phyloP scores from a whole-genome alignment of 2,888 invertebrate species.

The Spisula solida region DNA sequence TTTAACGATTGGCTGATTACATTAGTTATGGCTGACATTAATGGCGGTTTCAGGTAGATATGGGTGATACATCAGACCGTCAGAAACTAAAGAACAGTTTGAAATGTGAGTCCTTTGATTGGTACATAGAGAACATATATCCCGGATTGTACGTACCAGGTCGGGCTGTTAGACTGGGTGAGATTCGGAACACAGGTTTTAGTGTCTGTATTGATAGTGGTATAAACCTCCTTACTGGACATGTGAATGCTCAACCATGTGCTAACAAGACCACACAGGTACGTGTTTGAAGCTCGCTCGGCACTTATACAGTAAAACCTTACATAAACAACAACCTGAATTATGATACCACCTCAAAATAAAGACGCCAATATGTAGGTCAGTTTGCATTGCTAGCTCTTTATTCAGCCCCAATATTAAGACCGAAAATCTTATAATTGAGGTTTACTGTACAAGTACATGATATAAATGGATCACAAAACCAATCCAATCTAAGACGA shows the following conservation, averaged over 20 bases:
- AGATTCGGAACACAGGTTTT: constrained; percentile 14
- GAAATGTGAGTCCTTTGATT: constrained; percentile 77
- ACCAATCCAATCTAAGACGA: no score
- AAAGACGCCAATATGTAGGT: no score
- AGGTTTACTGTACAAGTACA: no score
- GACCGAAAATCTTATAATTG: no score
- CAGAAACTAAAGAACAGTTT: constrained; percentile 71
- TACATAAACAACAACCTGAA: no score
- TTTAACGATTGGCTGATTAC: background rate
- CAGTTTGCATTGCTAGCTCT: no score
- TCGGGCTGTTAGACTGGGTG: constrained; percentile 4
- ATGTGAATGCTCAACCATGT: constrained; percentile 13
- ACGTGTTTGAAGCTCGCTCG: background rate
- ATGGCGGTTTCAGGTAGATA: constrained; percentile 61
- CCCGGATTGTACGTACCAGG: constrained; percentile 65
- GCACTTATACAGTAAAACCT: no score
- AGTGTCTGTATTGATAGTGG: constrained; percentile 43
- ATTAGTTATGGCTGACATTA: background rate
- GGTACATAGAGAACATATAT: constrained; percentile 79
- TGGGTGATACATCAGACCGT: constrained; percentile 79
- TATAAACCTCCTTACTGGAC: constrained; percentile 18
- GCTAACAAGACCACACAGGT: constrained; percentile 37
- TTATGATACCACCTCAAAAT: no score
- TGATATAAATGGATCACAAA: no score
- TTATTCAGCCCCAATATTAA: no score